Base-by-base conservation (phyloP, 2,888 invertebrate genomes). In the Teinopalpus imperialis region DNA sequence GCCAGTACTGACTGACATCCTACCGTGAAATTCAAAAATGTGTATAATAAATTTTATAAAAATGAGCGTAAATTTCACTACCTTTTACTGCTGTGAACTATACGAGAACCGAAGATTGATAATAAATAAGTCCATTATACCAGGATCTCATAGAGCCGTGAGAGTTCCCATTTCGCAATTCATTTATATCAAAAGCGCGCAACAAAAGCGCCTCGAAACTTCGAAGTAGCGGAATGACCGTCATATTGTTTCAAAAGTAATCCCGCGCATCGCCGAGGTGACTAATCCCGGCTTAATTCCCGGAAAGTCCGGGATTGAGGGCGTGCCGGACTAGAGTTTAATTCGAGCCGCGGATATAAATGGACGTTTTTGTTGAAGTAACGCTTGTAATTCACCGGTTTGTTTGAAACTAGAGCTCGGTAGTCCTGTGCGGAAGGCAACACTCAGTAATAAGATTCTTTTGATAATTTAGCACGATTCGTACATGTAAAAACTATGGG, bases 281-380 rank as follows among this genome's bases (percentile, higher is more conserved):
- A 58, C 65, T 74, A 71, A 75, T 71, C 73, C 69, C 59, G 55
- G 51, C 52, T 62, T 68, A 69, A 74, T 69, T 62, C 66, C 61
- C 57, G 52, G 56, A 51, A 53, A 54, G 48, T 40, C 53, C 51
- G 49, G 53, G 49, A 48, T 44, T 46, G 30, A 9, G 34, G 42
- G 30, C 48, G 48, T 34, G 31, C 27, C 43, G 46, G 47, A 37
- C 43, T 46, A 51, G 53, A 50, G 53, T 55, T 55, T 53, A 51
- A 49, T 52, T 43, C 26, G 31, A 27, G 26, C 48, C 43, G 39
- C 41, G 51, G 43, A 49, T 51, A 51, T 51, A 44, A 55, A 48
- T 53, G 35, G 40, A 46, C 41, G 30, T 7, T 30, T 35, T 46
- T 41, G 41, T 41, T 29, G 30, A 41, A 41, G 29, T 41, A 46